These are phyloP conservation scores for Mormyrus lacerda DNA, from an alignment of 2,113 vertebrate species.

Conservation along the genomic window DNA sequence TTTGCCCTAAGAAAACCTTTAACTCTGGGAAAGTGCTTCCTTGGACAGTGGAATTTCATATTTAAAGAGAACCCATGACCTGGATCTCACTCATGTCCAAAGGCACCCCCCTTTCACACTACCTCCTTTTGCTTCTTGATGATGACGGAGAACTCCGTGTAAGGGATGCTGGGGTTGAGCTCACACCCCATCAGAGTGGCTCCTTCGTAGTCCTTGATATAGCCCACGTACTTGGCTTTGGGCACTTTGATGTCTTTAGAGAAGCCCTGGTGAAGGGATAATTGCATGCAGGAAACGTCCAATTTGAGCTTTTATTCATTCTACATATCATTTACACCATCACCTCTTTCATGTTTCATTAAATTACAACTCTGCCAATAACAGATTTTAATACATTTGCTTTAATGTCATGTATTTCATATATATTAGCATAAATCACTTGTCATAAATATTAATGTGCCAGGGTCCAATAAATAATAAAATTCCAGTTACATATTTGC, in stretches of 20 bases:
- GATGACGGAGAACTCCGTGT: conserved; percentile 96
- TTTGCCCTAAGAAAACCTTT: background rate
- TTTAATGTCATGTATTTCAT: background rate
- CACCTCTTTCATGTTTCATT: background rate
- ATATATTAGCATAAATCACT: background rate
- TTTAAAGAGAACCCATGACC: background rate
- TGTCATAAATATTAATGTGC: background rate
- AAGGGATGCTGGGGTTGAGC: conserved; percentile 91
- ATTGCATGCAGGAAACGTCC: conserved; percentile 7
- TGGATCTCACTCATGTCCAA: background rate
- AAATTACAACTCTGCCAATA: background rate
- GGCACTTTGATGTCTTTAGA: conserved; percentile 99
- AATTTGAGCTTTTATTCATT: background rate
- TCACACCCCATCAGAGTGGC: conserved; percentile 98
- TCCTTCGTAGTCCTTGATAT: conserved; percentile 98
- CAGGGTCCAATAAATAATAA: background rate
- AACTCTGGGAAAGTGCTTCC: background rate
- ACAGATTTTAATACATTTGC: conserved; percentile 7
- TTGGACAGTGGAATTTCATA: background rate
- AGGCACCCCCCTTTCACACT: conserved; percentile 1
- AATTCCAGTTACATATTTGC: background rate
- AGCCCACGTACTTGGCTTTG: conserved; percentile 91
- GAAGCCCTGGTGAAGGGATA: conserved; percentile 71
- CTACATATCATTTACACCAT: background rate
- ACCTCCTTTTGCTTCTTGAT: conserved; percentile 99